Evolutionary conservation across 2,113 vertebrate species (phyloP), one percentile per base, ranked within the genome.

Genomic region (Gallinago paraguaiae): DNA sequence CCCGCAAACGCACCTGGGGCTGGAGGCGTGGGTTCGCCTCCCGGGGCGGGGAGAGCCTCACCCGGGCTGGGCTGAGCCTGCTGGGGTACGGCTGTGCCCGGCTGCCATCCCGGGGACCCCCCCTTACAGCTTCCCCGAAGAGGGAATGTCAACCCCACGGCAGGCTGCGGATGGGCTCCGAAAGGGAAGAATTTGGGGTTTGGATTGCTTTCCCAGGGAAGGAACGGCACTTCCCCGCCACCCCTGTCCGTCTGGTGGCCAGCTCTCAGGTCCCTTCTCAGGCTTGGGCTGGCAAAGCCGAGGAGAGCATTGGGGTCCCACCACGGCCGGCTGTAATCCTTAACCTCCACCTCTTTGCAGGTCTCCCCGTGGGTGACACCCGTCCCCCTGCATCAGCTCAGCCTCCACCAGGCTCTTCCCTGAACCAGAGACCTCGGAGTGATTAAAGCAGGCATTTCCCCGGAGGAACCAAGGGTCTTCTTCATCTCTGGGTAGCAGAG

Each of bases 221-320:
- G 10, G 25, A 31, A 11, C 0, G 1, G 10, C 6, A 1, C 15
- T 24, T 14, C 4, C 4, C 13, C 22, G 7, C 0, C 0, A 13
- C 33, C 5, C 17, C 0, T 11, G 46, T 22, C 46, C 17, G 0
- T 18, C 3, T 0, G 10, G 18, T 46, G 28, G 8, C 35, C 7
- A 3, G 39, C 18, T 60, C 50, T 64, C 19, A 7, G 13, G 11
- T 48, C 19, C 8, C 45, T 76, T 19, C 63, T 72, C 43, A 33
- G n/a, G 11, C 7, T 20, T 12, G 69, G 37, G 48, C 9, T 25
- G 8, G 48, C 2, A 7, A 61, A 61, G 50, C 17, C 5, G 13
- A 71, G 31, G 14, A 31, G 67, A 28, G 16, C 41, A 22, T 22
- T 23, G 30, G 16, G 46, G 22, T n/a, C 43, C 51, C 57, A 30